Percentiles rank a stretch among this genome's conserved stretches.
These are phyloP conservation scores for Aphrophora alni DNA, from an alignment of 2,888 invertebrate species.

Conservation along the genomic window DNA sequence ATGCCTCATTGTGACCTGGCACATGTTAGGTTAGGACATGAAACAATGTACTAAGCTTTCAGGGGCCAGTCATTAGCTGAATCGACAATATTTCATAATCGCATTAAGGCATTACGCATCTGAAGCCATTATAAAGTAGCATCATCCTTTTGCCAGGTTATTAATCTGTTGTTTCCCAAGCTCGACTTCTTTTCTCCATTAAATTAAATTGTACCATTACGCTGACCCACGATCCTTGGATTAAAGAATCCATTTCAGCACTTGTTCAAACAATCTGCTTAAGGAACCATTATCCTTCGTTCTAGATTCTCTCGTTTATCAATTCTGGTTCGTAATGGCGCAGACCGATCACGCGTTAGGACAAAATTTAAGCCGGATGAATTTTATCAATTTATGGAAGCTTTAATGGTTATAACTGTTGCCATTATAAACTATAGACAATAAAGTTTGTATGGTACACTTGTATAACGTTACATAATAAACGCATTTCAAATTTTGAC, in stretches of 20 bases:
- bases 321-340: not conserved
- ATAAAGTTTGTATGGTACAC: too few species aligned
- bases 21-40: not conserved
- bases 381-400: too few species aligned
- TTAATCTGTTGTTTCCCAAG: not conserved
- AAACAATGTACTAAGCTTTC: not conserved
- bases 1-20: not conserved
- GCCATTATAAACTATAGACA: too few species aligned
- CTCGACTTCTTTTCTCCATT: not conserved
- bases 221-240: slow-evolving; percentile 2
- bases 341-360: not conserved
- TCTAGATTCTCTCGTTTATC: not conserved
- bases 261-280: not conserved
- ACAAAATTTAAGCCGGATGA: not conserved
- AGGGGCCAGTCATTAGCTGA: not conserved
- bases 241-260: slow-evolving; percentile 9
- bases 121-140: not conserved
- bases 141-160: not conserved
- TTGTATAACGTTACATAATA: too few species aligned
- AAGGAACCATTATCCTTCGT: not conserved
- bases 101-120: not conserved
- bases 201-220: slow-evolving; percentile 6
- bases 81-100: slow-evolving; percentile 6
- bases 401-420: too few species aligned
- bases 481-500: too few species aligned